phyloP scores from a whole-genome alignment of 2,888 invertebrate species.

The Pyrochroa serraticornis region DNA sequence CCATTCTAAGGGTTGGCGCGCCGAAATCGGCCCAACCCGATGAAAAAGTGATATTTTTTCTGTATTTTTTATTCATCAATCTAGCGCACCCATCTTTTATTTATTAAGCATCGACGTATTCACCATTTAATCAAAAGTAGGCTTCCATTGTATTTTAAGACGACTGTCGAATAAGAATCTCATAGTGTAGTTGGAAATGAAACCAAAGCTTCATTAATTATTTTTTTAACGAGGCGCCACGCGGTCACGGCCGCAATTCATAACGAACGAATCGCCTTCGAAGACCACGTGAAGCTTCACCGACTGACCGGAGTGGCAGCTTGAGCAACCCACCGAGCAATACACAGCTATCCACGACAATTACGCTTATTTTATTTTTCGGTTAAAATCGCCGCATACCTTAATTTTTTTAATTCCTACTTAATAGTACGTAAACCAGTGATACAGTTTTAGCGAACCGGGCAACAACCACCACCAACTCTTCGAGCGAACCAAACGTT shows the following conservation, averaged over 20 bases:
- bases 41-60: constrained; percentile 16
- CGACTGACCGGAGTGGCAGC: constrained; percentile 19
- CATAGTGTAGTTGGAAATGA: constrained; percentile 16
- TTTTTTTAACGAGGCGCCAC: no score
- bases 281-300: no score
- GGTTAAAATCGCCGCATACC: constrained; percentile 1
- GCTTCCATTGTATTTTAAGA: constrained; percentile 30
- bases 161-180: constrained; percentile 17
- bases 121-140: constrained; percentile 28
- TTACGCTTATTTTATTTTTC: constrained; percentile 24
- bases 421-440: constrained; percentile 32
- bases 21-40: background rate
- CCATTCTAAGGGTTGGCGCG: constrained; percentile 33
- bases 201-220: constrained; percentile 19
- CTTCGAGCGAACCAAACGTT: no score
- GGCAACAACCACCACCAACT: no score
- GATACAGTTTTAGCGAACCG: constrained; percentile 21
- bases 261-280: no score
- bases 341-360: constrained; percentile 12
- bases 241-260: no score
- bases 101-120: constrained; percentile 16
- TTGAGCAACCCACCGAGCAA: constrained; percentile 21
- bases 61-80: background rate
- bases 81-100: constrained; percentile 13
- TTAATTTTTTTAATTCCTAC: constrained; percentile 32